A percentile compares a stretch with the other conserved stretches of the same genome.
Conservation (phyloP, 1,140 invertebrate species). For the Zaprionus vittiger region DNA sequence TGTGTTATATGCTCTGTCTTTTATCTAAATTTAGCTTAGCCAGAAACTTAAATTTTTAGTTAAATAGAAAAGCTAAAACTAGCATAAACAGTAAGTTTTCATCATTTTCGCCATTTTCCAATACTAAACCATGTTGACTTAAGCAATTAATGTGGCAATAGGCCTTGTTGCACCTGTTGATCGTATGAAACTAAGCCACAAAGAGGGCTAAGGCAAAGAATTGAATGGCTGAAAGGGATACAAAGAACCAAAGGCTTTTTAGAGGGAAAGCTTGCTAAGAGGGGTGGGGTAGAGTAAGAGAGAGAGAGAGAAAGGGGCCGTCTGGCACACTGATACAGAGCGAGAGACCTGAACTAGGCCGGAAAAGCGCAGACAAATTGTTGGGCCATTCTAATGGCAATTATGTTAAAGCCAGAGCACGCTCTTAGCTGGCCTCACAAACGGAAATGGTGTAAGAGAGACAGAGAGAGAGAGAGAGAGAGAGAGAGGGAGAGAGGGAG, state of each 20-base stretch:
- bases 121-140: not conserved
- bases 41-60: no score
- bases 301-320: not conserved
- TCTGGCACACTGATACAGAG: slow-evolving; percentile 26
- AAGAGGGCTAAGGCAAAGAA: not conserved
- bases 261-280: no score
- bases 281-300: no score
- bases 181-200: not conserved
- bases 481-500: not conserved
- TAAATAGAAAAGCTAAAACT: no score
- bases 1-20: no score
- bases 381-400: slow-evolving; percentile 10
- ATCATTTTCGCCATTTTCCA: no score
- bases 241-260: not conserved
- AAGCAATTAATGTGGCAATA: not conserved
- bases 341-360: not conserved
- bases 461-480: slow-evolving; percentile 1
- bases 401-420: slow-evolving; percentile 11
- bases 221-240: not conserved
- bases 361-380: slow-evolving; percentile 7
- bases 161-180: slow-evolving; percentile 19
- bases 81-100: no score
- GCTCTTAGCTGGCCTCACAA: not conserved
- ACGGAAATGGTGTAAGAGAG: not conserved
- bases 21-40: no score